Evolutionary conservation across 2,888 invertebrate genomes (phyloP).

Genomic region (Artemia sinica): DNA sequence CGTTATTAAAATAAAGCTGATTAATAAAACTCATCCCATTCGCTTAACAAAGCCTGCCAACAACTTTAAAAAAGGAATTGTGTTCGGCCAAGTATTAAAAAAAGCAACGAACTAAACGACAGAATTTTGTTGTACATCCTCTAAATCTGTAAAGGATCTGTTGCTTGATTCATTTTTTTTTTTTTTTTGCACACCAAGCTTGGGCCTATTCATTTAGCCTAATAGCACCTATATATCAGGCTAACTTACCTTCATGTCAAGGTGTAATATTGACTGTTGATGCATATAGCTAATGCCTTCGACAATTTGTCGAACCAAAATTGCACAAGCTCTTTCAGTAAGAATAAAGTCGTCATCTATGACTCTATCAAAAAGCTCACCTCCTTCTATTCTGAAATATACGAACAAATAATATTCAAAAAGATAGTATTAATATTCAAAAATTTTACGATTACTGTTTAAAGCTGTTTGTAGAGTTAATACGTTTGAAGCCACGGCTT

Average conservation of each 20-base stretch:
- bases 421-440: constrained; percentile 11
- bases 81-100: too few species aligned
- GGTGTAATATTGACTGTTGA: constrained; percentile 78
- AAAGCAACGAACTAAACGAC: too few species aligned
- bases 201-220: too few species aligned
- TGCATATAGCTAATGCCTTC: constrained; percentile 96
- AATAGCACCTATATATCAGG: too few species aligned
- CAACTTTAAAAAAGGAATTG: too few species aligned
- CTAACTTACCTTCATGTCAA: constrained; percentile 74
- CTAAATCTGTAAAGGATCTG: too few species aligned
- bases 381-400: constrained; percentile 70
- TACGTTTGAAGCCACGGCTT: neutral
- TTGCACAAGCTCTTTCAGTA: constrained; percentile 86
- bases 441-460: constrained; percentile 14
- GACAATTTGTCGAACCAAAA: constrained; percentile 94
- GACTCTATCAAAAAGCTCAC: constrained; percentile 93
- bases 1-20: too few species aligned
- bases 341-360: constrained; percentile 95
- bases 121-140: too few species aligned
- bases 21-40: too few species aligned
- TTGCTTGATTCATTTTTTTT: too few species aligned
- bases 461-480: neutral
- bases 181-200: too few species aligned
- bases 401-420: constrained; percentile 16
- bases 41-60: too few species aligned